Evolutionary conservation across 2,888 invertebrate species (phyloP).

Genomic region (Abrostola tripartita): DNA sequence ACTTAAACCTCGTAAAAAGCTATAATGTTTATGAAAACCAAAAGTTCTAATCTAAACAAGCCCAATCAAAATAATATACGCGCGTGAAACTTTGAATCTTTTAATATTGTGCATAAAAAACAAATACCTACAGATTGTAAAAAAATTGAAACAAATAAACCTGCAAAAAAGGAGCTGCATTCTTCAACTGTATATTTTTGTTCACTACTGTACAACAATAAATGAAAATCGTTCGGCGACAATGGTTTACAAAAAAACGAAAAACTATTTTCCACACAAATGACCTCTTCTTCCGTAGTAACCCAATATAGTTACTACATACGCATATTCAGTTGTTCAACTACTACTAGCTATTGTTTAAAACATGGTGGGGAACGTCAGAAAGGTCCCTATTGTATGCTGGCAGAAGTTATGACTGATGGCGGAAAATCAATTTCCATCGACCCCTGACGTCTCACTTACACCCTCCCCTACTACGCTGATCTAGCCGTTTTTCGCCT

Average conservation of each 20-base stretch:
- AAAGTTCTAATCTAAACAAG: too few relatives aligned
- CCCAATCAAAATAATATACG: too few relatives aligned
- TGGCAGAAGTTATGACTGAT: slow-evolving; percentile 80
- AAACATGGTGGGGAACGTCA: slow-evolving; percentile 51
- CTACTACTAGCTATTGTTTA: slow-evolving; percentile 26
- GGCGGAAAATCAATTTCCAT: slow-evolving; percentile 85
- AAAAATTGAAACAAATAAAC: neutral
- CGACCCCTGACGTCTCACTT: slow-evolving; percentile 85
- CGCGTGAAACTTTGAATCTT: too few relatives aligned
- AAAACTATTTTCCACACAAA: neutral
- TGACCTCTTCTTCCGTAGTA: neutral
- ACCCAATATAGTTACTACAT: neutral
- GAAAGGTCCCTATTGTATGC: slow-evolving; percentile 66
- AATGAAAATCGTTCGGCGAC: neutral
- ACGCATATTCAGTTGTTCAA: slow-evolving; percentile 15
- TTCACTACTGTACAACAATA: neutral
- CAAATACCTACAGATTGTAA: too few relatives aligned
- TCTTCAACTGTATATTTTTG: neutral
- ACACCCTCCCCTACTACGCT: slow-evolving; percentile 63
- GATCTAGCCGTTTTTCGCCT: slow-evolving; percentile 84
- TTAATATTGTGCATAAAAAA: too few relatives aligned
- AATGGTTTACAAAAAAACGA: neutral
- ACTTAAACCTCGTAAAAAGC: too few relatives aligned
- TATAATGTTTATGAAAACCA: too few relatives aligned
- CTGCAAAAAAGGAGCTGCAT: neutral